A percentile compares a stretch with the other conserved stretches of the same genome.
These are phyloP conservation scores for Pluvialis apricaria DNA, from an alignment of 2,113 vertebrate species.

Conservation along the genomic window DNA sequence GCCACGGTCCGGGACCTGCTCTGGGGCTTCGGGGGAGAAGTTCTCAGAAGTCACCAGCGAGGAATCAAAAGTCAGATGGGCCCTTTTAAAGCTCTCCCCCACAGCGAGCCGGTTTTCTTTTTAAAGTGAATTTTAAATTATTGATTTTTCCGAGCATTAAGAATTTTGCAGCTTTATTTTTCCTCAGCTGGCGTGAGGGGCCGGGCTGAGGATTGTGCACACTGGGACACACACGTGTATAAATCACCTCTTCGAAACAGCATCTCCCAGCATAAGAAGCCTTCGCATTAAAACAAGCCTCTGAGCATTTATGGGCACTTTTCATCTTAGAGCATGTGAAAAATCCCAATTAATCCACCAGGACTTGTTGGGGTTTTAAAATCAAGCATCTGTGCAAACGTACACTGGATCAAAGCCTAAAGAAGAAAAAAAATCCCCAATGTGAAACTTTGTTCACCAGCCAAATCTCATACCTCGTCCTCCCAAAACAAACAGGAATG, in stretches of 20 bases:
- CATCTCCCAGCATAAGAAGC: background rate
- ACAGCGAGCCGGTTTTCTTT: fast-evolving
- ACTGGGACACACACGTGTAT: fast-evolving
- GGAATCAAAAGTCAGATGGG: background rate
- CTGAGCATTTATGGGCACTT: background rate
- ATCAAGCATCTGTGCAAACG: background rate
- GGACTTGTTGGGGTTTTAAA: background rate
- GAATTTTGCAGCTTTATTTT: background rate
- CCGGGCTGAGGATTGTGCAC: background rate
- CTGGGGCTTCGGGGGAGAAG: background rate
- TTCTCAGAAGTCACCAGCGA: background rate
- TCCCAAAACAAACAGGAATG: background rate
- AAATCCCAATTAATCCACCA: background rate
- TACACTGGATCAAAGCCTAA: background rate
- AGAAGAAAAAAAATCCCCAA: background rate
- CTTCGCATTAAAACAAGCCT: background rate
- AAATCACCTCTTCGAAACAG: background rate
- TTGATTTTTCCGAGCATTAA: background rate
- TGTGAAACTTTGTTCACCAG: background rate
- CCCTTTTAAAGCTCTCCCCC: background rate
- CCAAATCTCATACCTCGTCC: background rate
- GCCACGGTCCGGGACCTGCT: background rate
- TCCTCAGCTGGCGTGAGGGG: background rate
- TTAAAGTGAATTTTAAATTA: background rate
- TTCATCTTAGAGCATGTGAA: background rate